Percentiles rank a stretch among this genome's conserved stretches.
phyloP scores from a whole-genome alignment of 1,140 invertebrate genomes.

The Proctacanthus coquilletti region DNA sequence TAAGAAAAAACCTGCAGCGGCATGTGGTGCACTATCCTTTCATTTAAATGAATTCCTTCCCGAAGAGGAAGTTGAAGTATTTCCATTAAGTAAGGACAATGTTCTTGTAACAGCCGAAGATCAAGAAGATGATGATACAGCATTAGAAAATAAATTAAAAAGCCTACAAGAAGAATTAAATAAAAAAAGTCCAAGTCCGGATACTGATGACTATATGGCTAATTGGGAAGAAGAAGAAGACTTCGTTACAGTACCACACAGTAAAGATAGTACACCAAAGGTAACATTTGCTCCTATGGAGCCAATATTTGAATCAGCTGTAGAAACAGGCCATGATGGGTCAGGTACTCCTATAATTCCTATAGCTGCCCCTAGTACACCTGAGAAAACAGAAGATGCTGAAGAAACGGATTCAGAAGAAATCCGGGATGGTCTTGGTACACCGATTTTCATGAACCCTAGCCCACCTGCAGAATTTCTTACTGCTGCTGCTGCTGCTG shows the following conservation, averaged over 20 bases:
- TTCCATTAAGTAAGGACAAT: background rate
- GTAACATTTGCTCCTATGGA: background rate
- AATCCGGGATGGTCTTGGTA: background rate
- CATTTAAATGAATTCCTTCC: background rate
- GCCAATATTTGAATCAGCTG: background rate
- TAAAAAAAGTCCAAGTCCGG: no score
- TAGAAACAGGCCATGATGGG: background rate
- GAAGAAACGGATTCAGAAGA: background rate
- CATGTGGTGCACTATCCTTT: background rate
- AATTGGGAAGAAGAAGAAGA: conserved; percentile 22
- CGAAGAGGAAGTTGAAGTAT: background rate
- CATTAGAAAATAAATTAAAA: no score
- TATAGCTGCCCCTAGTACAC: no score
- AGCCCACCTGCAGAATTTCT: conserved; percentile 4
- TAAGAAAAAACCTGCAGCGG: background rate
- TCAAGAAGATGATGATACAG: no score
- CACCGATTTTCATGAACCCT: conserved; percentile 4
- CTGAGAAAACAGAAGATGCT: background rate
- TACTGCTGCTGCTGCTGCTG: no score
- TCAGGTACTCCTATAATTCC: background rate
- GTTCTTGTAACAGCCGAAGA: no score
- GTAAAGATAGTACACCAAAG: no score
- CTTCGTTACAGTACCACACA: conserved; percentile 9
- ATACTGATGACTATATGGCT: conserved; percentile 27
- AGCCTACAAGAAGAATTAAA: no score